Evolutionary conservation across 2,797 vertebrate genomes (phyloP).

Genomic region (Channa striata): DNA sequence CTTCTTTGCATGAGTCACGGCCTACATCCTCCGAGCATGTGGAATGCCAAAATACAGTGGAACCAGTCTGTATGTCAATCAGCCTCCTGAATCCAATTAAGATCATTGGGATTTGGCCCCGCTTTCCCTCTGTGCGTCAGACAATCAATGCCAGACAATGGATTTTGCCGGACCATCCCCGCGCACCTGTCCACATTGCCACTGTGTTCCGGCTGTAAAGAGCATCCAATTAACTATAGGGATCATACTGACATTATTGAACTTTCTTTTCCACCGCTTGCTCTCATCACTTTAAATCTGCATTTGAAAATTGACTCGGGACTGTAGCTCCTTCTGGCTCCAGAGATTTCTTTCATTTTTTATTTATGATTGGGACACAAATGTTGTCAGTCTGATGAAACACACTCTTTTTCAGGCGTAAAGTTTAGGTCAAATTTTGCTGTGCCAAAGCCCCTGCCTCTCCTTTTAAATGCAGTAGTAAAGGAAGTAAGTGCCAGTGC

Average conservation of each 20-base stretch:
- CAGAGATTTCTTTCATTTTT: constrained; percentile 21
- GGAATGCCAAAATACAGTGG: constrained; percentile 54
- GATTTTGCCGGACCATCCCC: constrained; percentile 59
- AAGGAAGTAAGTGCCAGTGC: constrained; percentile 9
- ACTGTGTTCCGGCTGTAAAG: constrained; percentile 44
- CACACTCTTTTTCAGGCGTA: background rate
- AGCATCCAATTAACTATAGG: constrained; percentile 71
- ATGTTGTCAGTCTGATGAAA: background rate
- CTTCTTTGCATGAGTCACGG: constrained; percentile 41
- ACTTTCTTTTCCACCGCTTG: constrained; percentile 47
- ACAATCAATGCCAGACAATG: constrained; percentile 69
- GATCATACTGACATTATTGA: constrained; percentile 66
- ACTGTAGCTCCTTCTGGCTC: constrained; percentile 16
- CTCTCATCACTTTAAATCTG: constrained; percentile 56
- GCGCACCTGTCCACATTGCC: constrained; percentile 61
- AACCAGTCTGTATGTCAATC: constrained; percentile 57
- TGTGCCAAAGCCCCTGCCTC: no score
- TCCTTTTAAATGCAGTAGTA: constrained; percentile 17
- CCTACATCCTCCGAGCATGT: constrained; percentile 24
- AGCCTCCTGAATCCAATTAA: constrained; percentile 69
- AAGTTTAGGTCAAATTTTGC: background rate
- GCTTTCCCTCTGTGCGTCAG: constrained; percentile 52
- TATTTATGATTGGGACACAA: constrained; percentile 26
- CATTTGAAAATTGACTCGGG: constrained; percentile 54
- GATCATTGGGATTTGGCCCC: constrained; percentile 71